Evolutionary conservation across 2,797 vertebrate species (phyloP), one percentile per base, ranked within the genome.

Genomic region (Coranthus polyacanthus): DNA sequence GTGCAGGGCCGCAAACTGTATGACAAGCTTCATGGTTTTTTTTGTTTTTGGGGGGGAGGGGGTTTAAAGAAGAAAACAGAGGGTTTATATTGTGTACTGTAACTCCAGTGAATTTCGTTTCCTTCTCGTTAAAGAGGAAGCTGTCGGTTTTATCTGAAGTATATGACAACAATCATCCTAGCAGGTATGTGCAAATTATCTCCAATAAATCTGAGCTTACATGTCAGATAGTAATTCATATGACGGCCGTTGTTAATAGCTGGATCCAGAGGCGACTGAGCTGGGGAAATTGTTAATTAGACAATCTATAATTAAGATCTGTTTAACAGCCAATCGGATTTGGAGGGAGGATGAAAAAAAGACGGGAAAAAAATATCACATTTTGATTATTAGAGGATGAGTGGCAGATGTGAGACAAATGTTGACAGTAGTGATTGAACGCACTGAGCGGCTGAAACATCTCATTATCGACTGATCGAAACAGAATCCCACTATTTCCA

Each of bases 251-350:
- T 42, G 75, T 81, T 80, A 74, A 87, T 65, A 84, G 63, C 77
- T 71, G 72, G 58, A 90, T 85, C 81, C 84, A 78, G 86, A 79
- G 89, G 89, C 85, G 49, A 85, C 80, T n/a, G 68, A 82, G 73
- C 72, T 65, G 62, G 83, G 78, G 81, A 88, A 90, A 85, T 82
- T 87, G 81, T 88, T 92, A 91, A 93, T 93, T 92, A 91, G 81
- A 77, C 84, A 83, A 93, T 93, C 92, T 92, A 92, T 92, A 93
- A 94, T 92, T 92, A 88, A 87, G 76, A 91, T 92, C 91, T 88
- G 78, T 44, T 26, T 50, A 74, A 58, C 74, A 81, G 84, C 82
- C 82, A 90, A 89, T 90, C 60, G 43, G 75, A 83, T 88, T 85
- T 72, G 67, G 55, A 24, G 43, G 42, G 72, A 66, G 22, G 58